Conservation (phyloP, 2,113 vertebrate genomes). For the Caracal caracal region DNA sequence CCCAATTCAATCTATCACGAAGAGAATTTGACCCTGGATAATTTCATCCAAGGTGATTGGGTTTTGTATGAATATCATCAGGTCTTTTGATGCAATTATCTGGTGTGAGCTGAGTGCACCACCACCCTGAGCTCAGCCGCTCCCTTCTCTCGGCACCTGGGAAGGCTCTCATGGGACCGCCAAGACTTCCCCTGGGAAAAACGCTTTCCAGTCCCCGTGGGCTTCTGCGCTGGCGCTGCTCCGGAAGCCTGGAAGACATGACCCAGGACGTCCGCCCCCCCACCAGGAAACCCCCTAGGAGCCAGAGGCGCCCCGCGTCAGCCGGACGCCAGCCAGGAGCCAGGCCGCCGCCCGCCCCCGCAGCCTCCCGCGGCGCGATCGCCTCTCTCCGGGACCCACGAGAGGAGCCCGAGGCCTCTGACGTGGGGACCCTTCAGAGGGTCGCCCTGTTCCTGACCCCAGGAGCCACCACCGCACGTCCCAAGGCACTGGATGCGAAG, state of each 20-base stretch:
- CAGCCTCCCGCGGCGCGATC: accelerated
- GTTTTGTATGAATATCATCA: background rate
- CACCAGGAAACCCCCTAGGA: background rate
- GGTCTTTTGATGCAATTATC: background rate
- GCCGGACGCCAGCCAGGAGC: background rate
- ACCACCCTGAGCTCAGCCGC: background rate
- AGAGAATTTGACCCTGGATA: background rate
- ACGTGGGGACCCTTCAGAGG: background rate
- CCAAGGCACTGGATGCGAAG: background rate
- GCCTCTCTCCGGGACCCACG: background rate
- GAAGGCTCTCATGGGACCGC: accelerated
- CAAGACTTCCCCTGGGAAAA: background rate
- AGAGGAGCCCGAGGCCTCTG: background rate
- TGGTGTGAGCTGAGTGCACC: background rate
- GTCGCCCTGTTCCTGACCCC: background rate
- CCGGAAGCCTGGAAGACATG: accelerated
- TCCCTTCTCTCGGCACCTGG: background rate
- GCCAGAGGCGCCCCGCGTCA: background rate
- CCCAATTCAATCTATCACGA: background rate
- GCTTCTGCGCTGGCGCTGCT: background rate
- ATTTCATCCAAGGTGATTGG: background rate
- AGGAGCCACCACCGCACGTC: background rate
- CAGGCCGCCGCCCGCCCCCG: background rate
- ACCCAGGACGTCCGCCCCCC: no score
- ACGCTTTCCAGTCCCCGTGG: background rate